phyloP scores from a whole-genome alignment of 2,888 invertebrate species.

The Trichopria drosophilae region DNA sequence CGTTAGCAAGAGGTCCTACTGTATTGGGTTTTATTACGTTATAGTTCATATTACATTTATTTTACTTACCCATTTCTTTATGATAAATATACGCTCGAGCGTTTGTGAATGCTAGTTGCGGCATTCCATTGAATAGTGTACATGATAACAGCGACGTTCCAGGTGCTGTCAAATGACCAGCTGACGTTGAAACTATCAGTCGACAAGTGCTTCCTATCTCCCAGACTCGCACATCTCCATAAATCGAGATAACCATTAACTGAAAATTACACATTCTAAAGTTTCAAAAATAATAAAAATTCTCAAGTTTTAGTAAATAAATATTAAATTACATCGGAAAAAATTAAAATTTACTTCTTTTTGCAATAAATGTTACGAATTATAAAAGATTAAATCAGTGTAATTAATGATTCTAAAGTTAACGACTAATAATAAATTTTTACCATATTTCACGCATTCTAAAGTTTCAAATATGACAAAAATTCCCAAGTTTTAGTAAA shows the following conservation, averaged over 20 bases:
- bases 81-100: constrained; percentile 85
- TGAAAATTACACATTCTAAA: constrained; percentile 28
- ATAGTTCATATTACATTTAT: constrained; percentile 6
- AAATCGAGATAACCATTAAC: constrained; percentile 57
- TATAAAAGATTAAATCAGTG: too few species aligned
- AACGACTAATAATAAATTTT: constrained; percentile 47
- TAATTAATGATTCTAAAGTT: neutral
- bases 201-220: constrained; percentile 51
- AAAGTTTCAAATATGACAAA: neutral
- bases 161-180: constrained; percentile 52
- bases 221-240: constrained; percentile 56
- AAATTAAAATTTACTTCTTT: constrained; percentile 1
- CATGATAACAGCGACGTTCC: constrained; percentile 51
- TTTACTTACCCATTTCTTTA: constrained; percentile 70
- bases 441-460: constrained; percentile 40
- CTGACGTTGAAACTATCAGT: constrained; percentile 53
- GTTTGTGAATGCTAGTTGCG: constrained; percentile 81
- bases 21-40: too few species aligned
- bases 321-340: constrained; percentile 6
- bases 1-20: too few species aligned
- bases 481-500: neutral
- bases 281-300: neutral
- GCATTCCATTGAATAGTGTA: constrained; percentile 70
- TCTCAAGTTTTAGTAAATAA: neutral
- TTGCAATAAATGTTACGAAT: neutral